These are phyloP conservation scores for Dipodomys stephensi DNA, from an alignment of 2,113 vertebrate species.

Conservation along the genomic window DNA sequence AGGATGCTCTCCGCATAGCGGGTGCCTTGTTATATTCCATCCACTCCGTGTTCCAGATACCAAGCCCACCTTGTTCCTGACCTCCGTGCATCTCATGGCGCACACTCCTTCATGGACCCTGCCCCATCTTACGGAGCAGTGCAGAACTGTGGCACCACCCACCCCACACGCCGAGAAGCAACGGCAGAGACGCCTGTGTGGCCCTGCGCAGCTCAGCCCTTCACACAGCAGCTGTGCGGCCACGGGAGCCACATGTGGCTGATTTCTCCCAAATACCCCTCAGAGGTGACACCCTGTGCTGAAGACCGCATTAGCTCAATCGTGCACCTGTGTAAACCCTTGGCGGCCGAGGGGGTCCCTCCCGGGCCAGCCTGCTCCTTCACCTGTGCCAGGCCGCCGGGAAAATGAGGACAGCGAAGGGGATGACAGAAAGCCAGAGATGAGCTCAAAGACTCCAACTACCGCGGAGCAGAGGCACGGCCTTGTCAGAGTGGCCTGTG, in stretches of 20 bases:
- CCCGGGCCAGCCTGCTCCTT: background rate
- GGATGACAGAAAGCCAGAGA: background rate
- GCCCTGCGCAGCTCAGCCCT: too few relatives aligned
- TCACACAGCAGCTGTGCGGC: too few relatives aligned
- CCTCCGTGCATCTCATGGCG: too few relatives aligned
- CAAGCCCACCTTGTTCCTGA: too few relatives aligned
- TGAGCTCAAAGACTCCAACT: background rate
- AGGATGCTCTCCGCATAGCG: background rate
- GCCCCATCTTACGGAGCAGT: too few relatives aligned
- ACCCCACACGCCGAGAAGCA: too few relatives aligned
- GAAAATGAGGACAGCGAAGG: background rate
- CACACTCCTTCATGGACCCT: too few relatives aligned
- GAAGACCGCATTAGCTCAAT: background rate
- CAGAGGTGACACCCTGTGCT: too few relatives aligned
- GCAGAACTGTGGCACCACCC: too few relatives aligned
- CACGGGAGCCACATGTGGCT: too few relatives aligned
- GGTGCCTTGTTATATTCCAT: background rate
- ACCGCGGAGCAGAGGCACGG: background rate
- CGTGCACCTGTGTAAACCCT: background rate
- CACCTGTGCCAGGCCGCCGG: background rate
- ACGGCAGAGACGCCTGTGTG: too few relatives aligned
- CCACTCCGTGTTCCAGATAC: background rate
- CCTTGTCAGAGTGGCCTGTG: background rate
- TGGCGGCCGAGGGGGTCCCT: background rate
- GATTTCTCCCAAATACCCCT: too few relatives aligned